Conservation (phyloP, 2,888 invertebrate genomes). For the Agapostemon virescens region DNA sequence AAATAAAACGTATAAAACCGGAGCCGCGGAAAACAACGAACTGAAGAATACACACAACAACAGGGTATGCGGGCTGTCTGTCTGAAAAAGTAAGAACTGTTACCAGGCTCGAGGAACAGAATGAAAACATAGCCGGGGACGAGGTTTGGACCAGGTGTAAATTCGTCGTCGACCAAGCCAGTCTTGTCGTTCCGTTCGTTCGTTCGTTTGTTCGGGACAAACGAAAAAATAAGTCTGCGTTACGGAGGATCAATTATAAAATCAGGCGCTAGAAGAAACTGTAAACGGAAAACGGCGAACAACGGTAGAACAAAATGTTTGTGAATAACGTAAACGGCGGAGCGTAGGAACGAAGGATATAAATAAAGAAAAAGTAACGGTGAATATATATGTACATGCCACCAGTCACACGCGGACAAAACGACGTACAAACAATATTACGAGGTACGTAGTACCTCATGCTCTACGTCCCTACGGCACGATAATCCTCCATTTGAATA, state of each 20-base stretch:
- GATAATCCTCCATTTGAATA: slow-evolving; percentile 80
- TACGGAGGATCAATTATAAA: slow-evolving; percentile 7
- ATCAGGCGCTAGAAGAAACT: slow-evolving; percentile 4
- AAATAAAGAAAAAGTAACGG: slow-evolving; percentile 58
- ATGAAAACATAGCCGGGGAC: not conserved
- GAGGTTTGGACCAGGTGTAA: not conserved
- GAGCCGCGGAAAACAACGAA: slow-evolving; percentile 21
- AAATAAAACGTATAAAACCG: not conserved
- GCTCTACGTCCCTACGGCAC: slow-evolving; percentile 68
- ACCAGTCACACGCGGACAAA: slow-evolving; percentile 70
- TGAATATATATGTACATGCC: slow-evolving; percentile 68
- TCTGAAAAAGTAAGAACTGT: slow-evolving; percentile 18
- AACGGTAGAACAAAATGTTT: no score
- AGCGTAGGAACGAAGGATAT: slow-evolving; percentile 20
- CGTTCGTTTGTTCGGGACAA: not conserved
- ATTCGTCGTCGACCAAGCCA: not conserved
- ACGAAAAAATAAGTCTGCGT: slow-evolving; percentile 17
- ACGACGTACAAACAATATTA: slow-evolving; percentile 71
- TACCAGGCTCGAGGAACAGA: not conserved
- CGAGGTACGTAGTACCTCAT: slow-evolving; percentile 70
- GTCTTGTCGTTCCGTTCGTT: not conserved
- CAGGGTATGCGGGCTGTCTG: not conserved
- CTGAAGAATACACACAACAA: not conserved
- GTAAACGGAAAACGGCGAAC: no score
- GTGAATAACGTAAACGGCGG: slow-evolving; percentile 7